Percentiles rank a stretch among this genome's conserved stretches.
These are phyloP conservation scores for Myxocyprinus asiaticus DNA, from an alignment of 2,113 vertebrate genomes.

Conservation along the genomic window DNA sequence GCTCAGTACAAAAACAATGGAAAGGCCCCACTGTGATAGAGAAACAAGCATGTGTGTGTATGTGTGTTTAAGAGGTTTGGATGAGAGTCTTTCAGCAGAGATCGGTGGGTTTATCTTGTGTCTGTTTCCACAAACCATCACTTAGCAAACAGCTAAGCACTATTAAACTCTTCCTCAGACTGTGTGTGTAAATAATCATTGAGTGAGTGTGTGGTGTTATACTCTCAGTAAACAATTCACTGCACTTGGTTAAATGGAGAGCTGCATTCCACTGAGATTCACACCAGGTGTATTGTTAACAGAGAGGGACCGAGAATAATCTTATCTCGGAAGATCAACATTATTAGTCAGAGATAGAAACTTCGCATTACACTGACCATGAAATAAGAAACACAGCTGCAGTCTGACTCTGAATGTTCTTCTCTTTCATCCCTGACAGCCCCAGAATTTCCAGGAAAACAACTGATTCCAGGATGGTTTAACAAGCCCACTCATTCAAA, in stretches of 20 bases:
- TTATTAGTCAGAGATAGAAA: not conserved
- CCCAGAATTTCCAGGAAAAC: too few relatives aligned
- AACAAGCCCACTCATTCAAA: not conserved
- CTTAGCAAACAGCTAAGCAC: slow-evolving; percentile 25
- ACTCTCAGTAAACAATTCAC: slow-evolving; percentile 22
- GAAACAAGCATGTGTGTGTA: not conserved
- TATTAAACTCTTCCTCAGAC: slow-evolving; percentile 39
- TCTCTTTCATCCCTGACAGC: too few relatives aligned
- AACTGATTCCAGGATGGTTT: not conserved
- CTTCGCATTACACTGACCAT: not conserved
- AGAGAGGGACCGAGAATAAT: slow-evolving; percentile 7
- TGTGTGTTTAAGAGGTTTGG: not conserved
- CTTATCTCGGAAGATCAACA: not conserved
- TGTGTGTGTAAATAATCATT: slow-evolving; percentile 23
- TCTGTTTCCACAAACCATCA: slow-evolving; percentile 30
- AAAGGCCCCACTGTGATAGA: not conserved
- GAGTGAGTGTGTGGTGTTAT: slow-evolving; percentile 22
- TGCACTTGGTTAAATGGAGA: slow-evolving; percentile 7
- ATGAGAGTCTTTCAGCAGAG: slow-evolving; percentile 16
- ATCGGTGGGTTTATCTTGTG: not conserved
- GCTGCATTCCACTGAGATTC: slow-evolving; percentile 38
- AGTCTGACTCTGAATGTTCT: too few relatives aligned
- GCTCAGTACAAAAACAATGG: not conserved
- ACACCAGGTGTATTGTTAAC: slow-evolving; percentile 39
- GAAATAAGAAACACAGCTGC: too few relatives aligned